Percentiles rank a stretch among this genome's conserved stretches.
Evolutionary conservation across 1,140 invertebrate genomes (phyloP).

Genomic region (Brachionus paranguensis): DNA sequence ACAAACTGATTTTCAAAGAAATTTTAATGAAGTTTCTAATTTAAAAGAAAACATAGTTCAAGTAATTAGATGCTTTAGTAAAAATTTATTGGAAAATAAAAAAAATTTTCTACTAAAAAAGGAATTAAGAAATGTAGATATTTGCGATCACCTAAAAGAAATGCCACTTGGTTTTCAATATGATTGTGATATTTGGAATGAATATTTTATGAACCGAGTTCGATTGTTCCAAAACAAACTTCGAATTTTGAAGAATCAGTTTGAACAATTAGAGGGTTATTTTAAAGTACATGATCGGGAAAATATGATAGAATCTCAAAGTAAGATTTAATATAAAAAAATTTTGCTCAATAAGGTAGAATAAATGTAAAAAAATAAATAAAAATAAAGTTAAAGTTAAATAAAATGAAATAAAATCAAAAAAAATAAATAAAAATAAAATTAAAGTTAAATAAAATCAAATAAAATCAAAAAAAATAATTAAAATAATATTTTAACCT

Average conservation of each 20-base stretch:
- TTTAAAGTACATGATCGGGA: slow-evolving; percentile 24
- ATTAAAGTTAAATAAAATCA: no score
- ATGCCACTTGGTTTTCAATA: slow-evolving; percentile 32
- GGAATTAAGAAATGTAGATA: slow-evolving; percentile 33
- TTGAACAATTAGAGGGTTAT: slow-evolving; percentile 33
- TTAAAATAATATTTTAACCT: no score
- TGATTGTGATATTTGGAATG: slow-evolving; percentile 38
- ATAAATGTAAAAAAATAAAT: no score
- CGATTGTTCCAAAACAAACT: slow-evolving; percentile 28
- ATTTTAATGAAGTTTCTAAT: slow-evolving; percentile 22
- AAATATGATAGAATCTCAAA: slow-evolving; percentile 2
- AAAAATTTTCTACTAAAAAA: neutral
- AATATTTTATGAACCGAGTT: slow-evolving; percentile 36
- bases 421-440: no score
- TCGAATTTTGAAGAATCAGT: slow-evolving; percentile 11
- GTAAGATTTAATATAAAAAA: slow-evolving; percentile 1
- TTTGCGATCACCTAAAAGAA: slow-evolving; percentile 37
- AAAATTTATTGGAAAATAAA: no score
- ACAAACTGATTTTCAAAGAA: slow-evolving; percentile 22
- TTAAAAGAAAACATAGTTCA: neutral
- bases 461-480: no score
- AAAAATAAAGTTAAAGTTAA: no score
- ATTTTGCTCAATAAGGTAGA: no score
- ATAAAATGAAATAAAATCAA: no score
- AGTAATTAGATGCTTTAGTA: neutral